Evolutionary conservation across 1,140 invertebrate species (phyloP).

Genomic region (Choristoneura fumiferana): DNA sequence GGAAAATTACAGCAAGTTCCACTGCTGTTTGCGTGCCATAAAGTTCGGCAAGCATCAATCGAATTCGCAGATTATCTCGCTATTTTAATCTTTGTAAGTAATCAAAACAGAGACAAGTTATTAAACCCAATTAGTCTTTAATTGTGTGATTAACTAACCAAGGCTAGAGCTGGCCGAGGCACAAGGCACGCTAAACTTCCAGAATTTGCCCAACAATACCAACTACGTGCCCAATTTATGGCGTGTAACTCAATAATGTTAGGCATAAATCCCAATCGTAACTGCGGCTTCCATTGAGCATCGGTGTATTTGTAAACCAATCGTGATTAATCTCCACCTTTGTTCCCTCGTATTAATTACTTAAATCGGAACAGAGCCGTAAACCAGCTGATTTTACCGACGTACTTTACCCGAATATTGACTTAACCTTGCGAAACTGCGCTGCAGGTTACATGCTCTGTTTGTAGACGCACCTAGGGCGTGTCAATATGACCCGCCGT

Average conservation of each 20-base stretch:
- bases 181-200: neutral
- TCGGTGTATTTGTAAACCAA: neutral
- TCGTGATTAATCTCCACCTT: slow-evolving; percentile 3
- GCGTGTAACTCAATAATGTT: too few relatives aligned
- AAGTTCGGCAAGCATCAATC: too few relatives aligned
- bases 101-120: too few relatives aligned
- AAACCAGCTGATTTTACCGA: slow-evolving; percentile 11
- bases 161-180: neutral
- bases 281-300: too few relatives aligned
- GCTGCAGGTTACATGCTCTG: neutral
- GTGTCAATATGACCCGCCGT: slow-evolving; percentile 21
- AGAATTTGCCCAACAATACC: neutral
- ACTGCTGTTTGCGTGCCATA: too few relatives aligned
- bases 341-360: slow-evolving; percentile 9
- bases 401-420: neutral
- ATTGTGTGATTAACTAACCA: too few relatives aligned
- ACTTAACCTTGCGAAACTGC: slow-evolving; percentile 5
- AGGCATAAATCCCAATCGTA: neutral
- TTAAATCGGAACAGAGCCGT: slow-evolving; percentile 10
- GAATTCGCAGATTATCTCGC: too few relatives aligned
- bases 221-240: neutral
- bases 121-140: too few relatives aligned
- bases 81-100: too few relatives aligned
- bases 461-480: slow-evolving; percentile 15
- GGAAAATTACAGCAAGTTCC: too few relatives aligned